Conservation (phyloP, 2,888 invertebrate species). For the Drosophila multiciliata region DNA sequence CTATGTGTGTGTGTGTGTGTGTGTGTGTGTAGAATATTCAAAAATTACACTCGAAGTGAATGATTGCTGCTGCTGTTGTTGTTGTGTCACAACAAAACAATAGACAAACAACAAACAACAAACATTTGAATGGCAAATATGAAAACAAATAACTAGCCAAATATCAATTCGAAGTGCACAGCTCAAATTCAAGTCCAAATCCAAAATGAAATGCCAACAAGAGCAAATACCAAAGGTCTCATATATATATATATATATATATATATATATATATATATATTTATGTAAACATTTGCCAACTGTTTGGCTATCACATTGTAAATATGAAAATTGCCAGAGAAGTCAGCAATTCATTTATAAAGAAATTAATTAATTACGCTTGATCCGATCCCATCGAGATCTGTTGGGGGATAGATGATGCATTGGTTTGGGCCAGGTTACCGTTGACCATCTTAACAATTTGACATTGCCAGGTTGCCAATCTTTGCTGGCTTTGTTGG, state of each 20-base stretch:
- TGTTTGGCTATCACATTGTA: not conserved
- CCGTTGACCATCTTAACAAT: not conserved
- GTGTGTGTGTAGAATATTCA: constrained; percentile 44
- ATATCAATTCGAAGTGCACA: constrained; percentile 54
- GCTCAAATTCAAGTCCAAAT: constrained; percentile 23
- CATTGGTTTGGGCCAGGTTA: not conserved
- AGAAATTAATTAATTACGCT: not conserved
- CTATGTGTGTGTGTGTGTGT: not conserved
- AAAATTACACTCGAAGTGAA: constrained; percentile 58
- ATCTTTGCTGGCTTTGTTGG: constrained; percentile 3
- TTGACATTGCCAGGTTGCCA: not conserved
- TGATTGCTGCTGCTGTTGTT: constrained; percentile 14
- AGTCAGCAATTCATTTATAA: not conserved
- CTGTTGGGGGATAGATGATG: not conserved
- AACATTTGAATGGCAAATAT: constrained; percentile 58
- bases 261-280: not conserved
- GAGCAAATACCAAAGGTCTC: not conserved
- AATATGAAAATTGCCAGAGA: not conserved
- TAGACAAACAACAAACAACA: constrained; percentile 10
- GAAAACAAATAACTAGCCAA: constrained; percentile 56
- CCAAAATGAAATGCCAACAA: constrained; percentile 20
- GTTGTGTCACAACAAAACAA: constrained; percentile 30
- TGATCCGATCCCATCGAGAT: not conserved
- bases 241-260: no score
- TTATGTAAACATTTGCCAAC: not conserved